Percentiles rank a stretch among this genome's conserved stretches.
These are phyloP conservation scores for Nebria brevicollis DNA, from an alignment of 2,888 invertebrate genomes.

Conservation along the genomic window DNA sequence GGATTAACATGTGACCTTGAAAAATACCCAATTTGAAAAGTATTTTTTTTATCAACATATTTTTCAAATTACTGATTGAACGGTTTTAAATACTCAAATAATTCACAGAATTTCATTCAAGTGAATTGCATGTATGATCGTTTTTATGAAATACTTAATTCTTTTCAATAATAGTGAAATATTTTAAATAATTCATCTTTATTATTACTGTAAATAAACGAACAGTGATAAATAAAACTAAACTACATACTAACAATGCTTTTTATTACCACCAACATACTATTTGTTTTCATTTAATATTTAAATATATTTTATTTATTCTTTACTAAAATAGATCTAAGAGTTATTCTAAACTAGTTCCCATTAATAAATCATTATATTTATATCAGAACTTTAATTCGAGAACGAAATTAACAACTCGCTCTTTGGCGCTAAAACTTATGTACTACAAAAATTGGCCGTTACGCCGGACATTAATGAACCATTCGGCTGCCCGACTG, in stretches of 20 bases:
- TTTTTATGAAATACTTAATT: slow-evolving; percentile 43
- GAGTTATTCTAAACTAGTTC: too few species aligned
- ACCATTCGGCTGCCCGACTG: too few species aligned
- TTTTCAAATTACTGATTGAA: slow-evolving; percentile 9
- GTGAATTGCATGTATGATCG: slow-evolving; percentile 34
- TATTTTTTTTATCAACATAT: slow-evolving; percentile 44
- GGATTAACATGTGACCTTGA: slow-evolving; percentile 40
- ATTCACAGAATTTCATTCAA: slow-evolving; percentile 26
- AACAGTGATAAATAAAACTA: slow-evolving; percentile 12
- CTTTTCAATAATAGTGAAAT: slow-evolving; percentile 20
- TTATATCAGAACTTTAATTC: too few species aligned
- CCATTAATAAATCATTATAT: too few species aligned
- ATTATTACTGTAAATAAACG: slow-evolving; percentile 23
- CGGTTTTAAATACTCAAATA: slow-evolving; percentile 5
- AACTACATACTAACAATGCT: neutral
- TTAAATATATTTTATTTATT: too few species aligned
- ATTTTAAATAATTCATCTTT: slow-evolving; percentile 32
- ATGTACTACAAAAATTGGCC: too few species aligned
- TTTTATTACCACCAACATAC: neutral
- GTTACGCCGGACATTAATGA: too few species aligned
- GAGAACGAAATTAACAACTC: too few species aligned
- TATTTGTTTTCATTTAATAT: too few species aligned
- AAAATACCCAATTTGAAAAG: slow-evolving; percentile 16
- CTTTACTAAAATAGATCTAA: too few species aligned
- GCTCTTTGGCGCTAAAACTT: too few species aligned